Base-by-base conservation (phyloP, 2,797 vertebrate species). In the Sebastes itinus region DNA sequence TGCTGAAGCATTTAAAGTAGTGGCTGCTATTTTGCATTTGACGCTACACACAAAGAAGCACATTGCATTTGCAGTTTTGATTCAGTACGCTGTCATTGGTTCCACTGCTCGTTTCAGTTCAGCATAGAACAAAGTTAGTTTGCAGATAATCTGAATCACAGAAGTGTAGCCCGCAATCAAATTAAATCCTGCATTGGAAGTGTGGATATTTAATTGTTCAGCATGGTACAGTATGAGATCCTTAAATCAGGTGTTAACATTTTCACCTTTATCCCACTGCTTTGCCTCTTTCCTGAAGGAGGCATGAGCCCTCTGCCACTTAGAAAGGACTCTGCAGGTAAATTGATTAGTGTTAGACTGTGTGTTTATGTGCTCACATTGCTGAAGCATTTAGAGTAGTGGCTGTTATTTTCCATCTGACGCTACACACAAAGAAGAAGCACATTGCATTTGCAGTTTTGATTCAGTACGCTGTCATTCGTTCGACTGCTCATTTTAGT, bases 241-340 rank as follows among this genome's bases (percentile, higher is more conserved):
- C 54, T 77, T 54, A 2, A 69, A 59, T 14, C 59, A 66, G 71
- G 2, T 75, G 42, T 88, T 91, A 91, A 87, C 75, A 28, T 77
- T 72, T 64, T 86, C 59, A 65, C 35, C 25, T 83, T 82, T 71
- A 72, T 90, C 70, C 76, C 62, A 92, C 82, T 92, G 66, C 90
- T 90, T 91, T 25, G 42, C 83, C 66, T 93, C 89, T 88, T 94
- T 91, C 91, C 90, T 94, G 95, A 96, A 98, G 98, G 96, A 91
- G 95, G 95, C 92, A 96, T 96, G 94, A 98, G 97, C 92, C 97
- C 97, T 83, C 95, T 97, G 84, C 95, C 97, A 77, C 89, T 95
- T 96, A 97, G 97, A 92, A 97, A 95, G 94, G 93, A 95, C 89
- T 92, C 96, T 89, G 96, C 90, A 99, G 98, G 98, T 98, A 98